A percentile compares a stretch with the other conserved stretches of the same genome.
phyloP scores from a whole-genome alignment of 2,797 vertebrate genomes.

The Centropyge bicolor region DNA sequence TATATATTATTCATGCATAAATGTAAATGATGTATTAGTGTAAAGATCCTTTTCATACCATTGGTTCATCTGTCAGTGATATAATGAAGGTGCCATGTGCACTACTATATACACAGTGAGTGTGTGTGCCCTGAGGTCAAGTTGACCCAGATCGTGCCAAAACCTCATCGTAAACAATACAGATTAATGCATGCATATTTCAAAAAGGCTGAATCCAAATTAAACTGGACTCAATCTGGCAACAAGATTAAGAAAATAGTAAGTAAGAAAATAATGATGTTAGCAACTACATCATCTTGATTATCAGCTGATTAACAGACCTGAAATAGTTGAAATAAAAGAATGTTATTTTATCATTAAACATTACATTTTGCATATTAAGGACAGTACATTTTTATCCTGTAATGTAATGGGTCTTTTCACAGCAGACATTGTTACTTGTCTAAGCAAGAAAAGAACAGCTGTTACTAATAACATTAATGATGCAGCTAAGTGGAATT shows the following conservation, averaged over 20 bases:
- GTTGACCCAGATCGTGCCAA: no score
- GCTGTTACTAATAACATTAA: no score
- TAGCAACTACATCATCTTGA: background rate
- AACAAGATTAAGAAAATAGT: no score
- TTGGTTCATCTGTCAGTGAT: background rate
- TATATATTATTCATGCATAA: background rate
- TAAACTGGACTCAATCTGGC: background rate
- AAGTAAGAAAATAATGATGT: no score
- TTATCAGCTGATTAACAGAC: constrained; percentile 7
- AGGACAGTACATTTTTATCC: background rate
- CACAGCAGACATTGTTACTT: background rate
- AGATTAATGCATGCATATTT: background rate
- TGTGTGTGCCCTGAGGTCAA: no score
- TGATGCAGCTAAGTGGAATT: no score
- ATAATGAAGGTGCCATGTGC: background rate
- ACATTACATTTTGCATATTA: no score
- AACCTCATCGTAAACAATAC: no score
- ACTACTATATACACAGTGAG: background rate
- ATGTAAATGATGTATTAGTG: background rate
- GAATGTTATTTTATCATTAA: background rate
- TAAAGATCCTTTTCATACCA: background rate
- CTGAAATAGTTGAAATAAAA: no score
- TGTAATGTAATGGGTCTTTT: background rate
- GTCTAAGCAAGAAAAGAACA: background rate
- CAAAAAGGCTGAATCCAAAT: no score